These are phyloP conservation scores for Odontomyia ornata DNA, from an alignment of 2,888 invertebrate genomes.

Conservation along the genomic window DNA sequence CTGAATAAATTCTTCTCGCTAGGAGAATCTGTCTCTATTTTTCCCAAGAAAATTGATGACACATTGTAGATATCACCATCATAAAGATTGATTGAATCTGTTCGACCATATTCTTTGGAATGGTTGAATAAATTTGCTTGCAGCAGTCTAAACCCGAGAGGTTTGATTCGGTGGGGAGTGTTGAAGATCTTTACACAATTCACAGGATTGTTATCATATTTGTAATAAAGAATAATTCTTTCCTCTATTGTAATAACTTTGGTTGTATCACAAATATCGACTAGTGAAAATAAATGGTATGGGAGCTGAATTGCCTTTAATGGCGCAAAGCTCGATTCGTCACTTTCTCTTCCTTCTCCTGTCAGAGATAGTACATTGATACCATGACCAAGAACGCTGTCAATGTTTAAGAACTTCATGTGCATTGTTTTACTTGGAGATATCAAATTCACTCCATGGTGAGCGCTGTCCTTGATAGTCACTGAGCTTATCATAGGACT, in stretches of 20 bases:
- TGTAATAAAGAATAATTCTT: conserved; percentile 91
- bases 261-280: conserved; percentile 95
- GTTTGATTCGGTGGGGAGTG: conserved; percentile 84
- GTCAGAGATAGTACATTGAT: conserved; percentile 89
- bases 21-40: conserved; percentile 75
- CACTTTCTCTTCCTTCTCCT: conserved; percentile 89
- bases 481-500: conserved; percentile 84
- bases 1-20: conserved; percentile 80
- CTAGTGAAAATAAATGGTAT: conserved; percentile 90
- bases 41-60: conserved; percentile 76
- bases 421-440: conserved; percentile 86
- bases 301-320: conserved; percentile 83
- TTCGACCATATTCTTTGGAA: conserved; percentile 79
- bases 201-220: conserved; percentile 94
- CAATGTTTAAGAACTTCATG: conserved; percentile 77
- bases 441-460: conserved; percentile 91
- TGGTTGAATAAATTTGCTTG: conserved; percentile 94
- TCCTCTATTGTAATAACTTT: conserved; percentile 92
- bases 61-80: conserved; percentile 94
- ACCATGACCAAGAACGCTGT: conserved; percentile 88
- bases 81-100: conserved; percentile 86
- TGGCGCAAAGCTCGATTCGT: conserved; percentile 88
- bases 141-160: conserved; percentile 86
- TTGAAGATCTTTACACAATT: conserved; percentile 98
- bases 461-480: conserved; percentile 83